A percentile compares a stretch with the other conserved stretches of the same genome.
Conservation (phyloP, 2,888 invertebrate genomes). For the Sipha maydis region DNA sequence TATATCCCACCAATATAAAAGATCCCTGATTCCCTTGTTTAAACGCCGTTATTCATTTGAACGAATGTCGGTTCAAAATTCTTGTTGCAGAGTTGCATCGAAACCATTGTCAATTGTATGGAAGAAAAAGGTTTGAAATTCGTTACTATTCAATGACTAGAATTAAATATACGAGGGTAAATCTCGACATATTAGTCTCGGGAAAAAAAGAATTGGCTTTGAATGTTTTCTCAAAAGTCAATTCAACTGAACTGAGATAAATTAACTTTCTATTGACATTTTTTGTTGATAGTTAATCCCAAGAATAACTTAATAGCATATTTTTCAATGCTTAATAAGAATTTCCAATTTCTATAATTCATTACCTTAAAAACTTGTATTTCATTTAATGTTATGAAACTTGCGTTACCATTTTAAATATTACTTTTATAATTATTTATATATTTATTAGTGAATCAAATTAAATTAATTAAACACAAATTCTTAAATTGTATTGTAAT, state of each 20-base stretch:
- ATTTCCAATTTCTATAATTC: no score
- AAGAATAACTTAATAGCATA: no score
- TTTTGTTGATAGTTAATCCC: background rate
- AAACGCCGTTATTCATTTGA: background rate
- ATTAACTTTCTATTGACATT: constrained; percentile 5
- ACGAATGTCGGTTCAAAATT: constrained; percentile 7
- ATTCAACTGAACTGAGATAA: constrained; percentile 11
- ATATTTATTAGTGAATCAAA: no score
- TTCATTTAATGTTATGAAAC: no score
- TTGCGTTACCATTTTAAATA: no score
- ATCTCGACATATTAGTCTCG: background rate
- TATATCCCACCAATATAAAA: background rate
- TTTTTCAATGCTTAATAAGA: no score
- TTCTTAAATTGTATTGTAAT: background rate
- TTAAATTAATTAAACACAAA: background rate
- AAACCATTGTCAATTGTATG: constrained; percentile 21
- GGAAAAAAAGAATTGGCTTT: constrained; percentile 1
- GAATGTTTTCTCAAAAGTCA: constrained; percentile 18
- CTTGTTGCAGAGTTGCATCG: background rate
- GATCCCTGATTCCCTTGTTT: constrained; percentile 16
- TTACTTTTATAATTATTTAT: no score
- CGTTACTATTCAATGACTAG: background rate
- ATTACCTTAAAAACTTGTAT: no score
- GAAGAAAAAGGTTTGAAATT: background rate
- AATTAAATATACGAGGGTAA: background rate